phyloP scores from a whole-genome alignment of 2,797 vertebrate genomes.

The Cynodonichthys magdalenae region DNA sequence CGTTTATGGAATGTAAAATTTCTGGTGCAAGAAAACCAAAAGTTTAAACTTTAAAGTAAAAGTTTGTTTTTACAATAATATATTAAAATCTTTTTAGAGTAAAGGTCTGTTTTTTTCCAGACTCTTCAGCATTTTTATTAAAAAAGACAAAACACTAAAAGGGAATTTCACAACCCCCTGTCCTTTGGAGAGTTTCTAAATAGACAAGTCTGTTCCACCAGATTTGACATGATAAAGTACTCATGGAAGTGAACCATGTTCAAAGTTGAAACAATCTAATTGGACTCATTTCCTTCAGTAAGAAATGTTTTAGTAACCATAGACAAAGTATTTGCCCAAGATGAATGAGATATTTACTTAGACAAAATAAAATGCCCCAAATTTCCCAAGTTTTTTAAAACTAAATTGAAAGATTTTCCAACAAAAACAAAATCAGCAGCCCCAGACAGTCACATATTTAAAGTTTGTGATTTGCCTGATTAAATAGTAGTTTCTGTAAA shows the following conservation, averaged over 20 bases:
- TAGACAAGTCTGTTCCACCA: constrained; percentile 42
- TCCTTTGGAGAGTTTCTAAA: constrained; percentile 48
- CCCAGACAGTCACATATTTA: neutral
- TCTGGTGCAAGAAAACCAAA: too few species aligned
- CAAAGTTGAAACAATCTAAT: constrained; percentile 24
- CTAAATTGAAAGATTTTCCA: neutral
- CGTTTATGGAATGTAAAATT: too few species aligned
- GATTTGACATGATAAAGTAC: constrained; percentile 44
- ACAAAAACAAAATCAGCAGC: neutral
- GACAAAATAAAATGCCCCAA: neutral
- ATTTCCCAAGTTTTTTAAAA: neutral
- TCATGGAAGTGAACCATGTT: constrained; percentile 21
- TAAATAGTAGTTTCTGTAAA: neutral
- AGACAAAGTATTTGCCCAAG: constrained; percentile 7
- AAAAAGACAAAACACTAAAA: constrained; percentile 29
- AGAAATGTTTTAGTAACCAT: constrained; percentile 9
- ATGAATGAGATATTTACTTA: constrained; percentile 21
- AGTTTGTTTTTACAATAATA: too few species aligned
- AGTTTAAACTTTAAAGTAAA: too few species aligned
- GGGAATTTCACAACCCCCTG: constrained; percentile 59
- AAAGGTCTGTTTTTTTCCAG: too few species aligned
- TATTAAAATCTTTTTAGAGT: too few species aligned
- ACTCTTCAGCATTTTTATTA: constrained; percentile 36
- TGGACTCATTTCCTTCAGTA: constrained; percentile 9
- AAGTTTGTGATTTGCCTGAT: neutral